Percentiles rank a stretch among this genome's conserved stretches.
Conservation (phyloP, 2,888 invertebrate genomes). For the Pilophorus perplexus region DNA sequence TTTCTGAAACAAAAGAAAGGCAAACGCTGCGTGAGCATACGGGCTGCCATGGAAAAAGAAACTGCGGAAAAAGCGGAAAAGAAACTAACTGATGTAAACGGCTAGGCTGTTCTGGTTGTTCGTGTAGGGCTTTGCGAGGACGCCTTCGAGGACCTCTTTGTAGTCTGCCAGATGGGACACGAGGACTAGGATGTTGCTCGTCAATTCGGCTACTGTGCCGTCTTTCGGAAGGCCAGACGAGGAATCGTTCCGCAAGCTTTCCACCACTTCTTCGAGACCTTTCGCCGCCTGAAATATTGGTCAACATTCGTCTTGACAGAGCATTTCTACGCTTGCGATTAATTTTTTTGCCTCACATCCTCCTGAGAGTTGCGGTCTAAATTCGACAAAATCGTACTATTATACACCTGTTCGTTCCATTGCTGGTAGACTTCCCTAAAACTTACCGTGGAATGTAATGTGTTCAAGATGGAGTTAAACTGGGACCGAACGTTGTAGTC, state of each 20-base stretch:
- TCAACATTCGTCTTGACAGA: background rate
- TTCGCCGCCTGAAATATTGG: conserved; percentile 81
- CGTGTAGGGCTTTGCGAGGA: conserved; percentile 50
- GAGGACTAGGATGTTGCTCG: conserved; percentile 90
- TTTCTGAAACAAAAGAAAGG: conserved; percentile 60
- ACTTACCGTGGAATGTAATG: conserved; percentile 69
- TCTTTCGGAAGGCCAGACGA: conserved; percentile 86
- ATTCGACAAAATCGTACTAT: too few relatives aligned
- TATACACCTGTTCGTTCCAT: too few relatives aligned
- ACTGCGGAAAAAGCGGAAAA: background rate
- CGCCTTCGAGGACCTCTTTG: conserved; percentile 67
- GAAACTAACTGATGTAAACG: conserved; percentile 36
- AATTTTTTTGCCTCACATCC: too few relatives aligned
- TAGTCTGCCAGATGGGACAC: conserved; percentile 81
- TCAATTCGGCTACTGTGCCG: conserved; percentile 96
- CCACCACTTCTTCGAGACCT: conserved; percentile 89
- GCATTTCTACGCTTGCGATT: background rate
- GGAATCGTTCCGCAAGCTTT: conserved; percentile 74
- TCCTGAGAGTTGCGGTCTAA: too few relatives aligned
- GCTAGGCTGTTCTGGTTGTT: conserved; percentile 33
- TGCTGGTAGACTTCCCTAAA: too few relatives aligned
- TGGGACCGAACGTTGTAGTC: conserved; percentile 67
- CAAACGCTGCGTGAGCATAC: too few relatives aligned
- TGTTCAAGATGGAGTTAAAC: conserved; percentile 69
- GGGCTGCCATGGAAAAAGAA: too few relatives aligned